Percentiles rank a stretch among this genome's conserved stretches.
These are phyloP conservation scores for Salminus brasiliensis DNA, from an alignment of 2,113 vertebrate species.

Conservation along the genomic window DNA sequence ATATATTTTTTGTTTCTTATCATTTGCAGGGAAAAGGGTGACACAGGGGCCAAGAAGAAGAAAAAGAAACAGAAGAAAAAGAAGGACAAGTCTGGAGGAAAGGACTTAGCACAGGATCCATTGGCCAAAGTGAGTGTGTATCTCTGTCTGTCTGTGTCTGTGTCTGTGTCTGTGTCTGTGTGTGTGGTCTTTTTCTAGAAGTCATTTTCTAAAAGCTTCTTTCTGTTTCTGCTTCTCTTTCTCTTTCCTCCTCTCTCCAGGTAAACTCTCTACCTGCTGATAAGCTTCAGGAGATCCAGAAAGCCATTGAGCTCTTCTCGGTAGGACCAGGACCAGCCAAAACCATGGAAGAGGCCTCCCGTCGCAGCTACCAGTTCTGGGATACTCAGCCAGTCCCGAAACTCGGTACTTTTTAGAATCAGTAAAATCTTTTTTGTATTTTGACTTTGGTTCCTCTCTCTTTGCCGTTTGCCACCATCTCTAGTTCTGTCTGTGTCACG, in stretches of 20 bases:
- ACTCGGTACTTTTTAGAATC: slow-evolving; percentile 88
- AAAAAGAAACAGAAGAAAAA: slow-evolving; percentile 95
- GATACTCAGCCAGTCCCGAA: slow-evolving; percentile 98
- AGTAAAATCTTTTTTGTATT: too few relatives aligned
- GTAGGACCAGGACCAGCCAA: slow-evolving; percentile 97
- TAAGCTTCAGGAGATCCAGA: slow-evolving; percentile 98
- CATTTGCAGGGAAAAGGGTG: slow-evolving; percentile 83
- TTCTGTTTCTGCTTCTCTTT: neutral
- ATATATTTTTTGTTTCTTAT: neutral
- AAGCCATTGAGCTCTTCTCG: slow-evolving; percentile 97
- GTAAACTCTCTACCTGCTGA: slow-evolving; percentile 94
- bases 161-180: neutral
- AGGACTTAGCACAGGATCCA: slow-evolving; percentile 84
- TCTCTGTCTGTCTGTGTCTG: neutral
- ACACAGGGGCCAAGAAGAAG: slow-evolving; percentile 95
- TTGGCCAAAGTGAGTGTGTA: slow-evolving; percentile 82
- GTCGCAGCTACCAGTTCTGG: slow-evolving; percentile 99
- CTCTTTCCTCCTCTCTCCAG: slow-evolving; percentile 64
- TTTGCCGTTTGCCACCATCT: too few relatives aligned
- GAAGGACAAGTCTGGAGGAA: slow-evolving; percentile 90
- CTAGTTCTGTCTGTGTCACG: too few relatives aligned
- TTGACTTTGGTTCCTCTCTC: too few relatives aligned
- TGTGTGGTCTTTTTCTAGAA: neutral
- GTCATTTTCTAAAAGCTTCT: neutral
- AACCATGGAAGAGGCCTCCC: slow-evolving; percentile 97